Evolutionary conservation across 2,113 vertebrate genomes (phyloP), one percentile per base, ranked within the genome.

Genomic region (Heterotis niloticus): DNA sequence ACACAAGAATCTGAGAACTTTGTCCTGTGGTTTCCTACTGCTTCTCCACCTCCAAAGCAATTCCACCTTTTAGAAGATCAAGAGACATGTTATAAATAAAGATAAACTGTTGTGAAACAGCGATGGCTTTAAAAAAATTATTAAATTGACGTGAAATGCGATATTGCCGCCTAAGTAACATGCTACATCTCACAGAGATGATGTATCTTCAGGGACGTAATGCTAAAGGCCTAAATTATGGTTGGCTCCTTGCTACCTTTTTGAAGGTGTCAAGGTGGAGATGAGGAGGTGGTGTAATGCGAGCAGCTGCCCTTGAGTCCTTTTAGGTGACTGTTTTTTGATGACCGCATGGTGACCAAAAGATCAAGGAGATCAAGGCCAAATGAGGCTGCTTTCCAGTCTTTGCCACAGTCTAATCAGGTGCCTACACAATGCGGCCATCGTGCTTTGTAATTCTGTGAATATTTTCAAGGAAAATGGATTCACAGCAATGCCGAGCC

Each of bases 311-410:
- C 71, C 54, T 74, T 18, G 13, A 24, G 54, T 54, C 24, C 57
- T 74, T 74, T 74, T 57, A n/a, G 51, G 18, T 3, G n/a, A 52
- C 44, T 52, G 69, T 72, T 74, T 74, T 23, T 23, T 72, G 51
- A 51, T 72, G 20, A n/a, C 51, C n/a, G 12, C 34, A 72, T 11
- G 54, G 68, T 44, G 34, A 72, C 54, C 11, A 52, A n/a, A n/a
- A n/a, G n/a, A n/a, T n/a, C n/a, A n/a, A n/a, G n/a, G n/a, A 54
- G n/a, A 23, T 72, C 34, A 10, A 51, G 34, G 34, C 7, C 3
- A 44, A 44, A 44, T 10, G 51, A 24, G 69, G 13, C 24, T 11
- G 70, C 9, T 0, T 20, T 34, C 20, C 23, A 1, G 20, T 72
- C 51, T 14, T 24, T n/a, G 23, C 24, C 4, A 24, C 13, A 16